Percentiles rank a stretch among this genome's conserved stretches.
Evolutionary conservation across 2,888 invertebrate species (phyloP).

Genomic region (Linyphia triangularis): DNA sequence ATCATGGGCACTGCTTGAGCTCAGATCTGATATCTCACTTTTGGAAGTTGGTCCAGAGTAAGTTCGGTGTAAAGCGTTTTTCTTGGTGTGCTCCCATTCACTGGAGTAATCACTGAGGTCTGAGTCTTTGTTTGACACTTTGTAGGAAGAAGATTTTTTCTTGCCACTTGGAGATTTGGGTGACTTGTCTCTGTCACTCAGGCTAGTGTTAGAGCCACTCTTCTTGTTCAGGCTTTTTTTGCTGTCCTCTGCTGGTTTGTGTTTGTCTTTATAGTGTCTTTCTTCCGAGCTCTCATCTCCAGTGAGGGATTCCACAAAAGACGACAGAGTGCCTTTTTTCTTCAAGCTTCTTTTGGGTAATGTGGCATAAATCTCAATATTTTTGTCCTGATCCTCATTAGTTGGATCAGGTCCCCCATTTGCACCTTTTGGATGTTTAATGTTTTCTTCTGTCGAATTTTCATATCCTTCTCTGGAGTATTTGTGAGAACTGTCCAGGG

Average conservation of each 20-base stretch:
- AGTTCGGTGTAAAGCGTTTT: constrained; percentile 57
- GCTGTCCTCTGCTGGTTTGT: constrained; percentile 39
- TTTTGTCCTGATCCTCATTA: constrained; percentile 47
- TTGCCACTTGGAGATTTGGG: constrained; percentile 52
- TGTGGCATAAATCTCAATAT: constrained; percentile 90
- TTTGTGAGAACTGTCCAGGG: constrained; percentile 13
- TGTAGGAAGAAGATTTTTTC: constrained; percentile 40
- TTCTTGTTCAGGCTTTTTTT: background rate
- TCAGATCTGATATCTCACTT: constrained; percentile 63
- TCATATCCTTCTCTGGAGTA: constrained; percentile 28
- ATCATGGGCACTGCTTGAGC: constrained; percentile 41
- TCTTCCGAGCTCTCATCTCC: constrained; percentile 70
- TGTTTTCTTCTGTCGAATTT: constrained; percentile 20
- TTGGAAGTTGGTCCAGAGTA: constrained; percentile 70
- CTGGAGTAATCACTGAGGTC: constrained; percentile 72
- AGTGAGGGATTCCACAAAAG: constrained; percentile 69
- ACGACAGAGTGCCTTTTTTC: constrained; percentile 83
- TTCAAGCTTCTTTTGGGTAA: constrained; percentile 84
- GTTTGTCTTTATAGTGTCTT: constrained; percentile 39
- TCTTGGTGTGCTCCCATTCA: constrained; percentile 72
- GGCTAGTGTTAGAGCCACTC: constrained; percentile 1
- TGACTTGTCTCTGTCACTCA: constrained; percentile 34
- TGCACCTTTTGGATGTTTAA: constrained; percentile 3
- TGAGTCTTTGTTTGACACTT: constrained; percentile 59
- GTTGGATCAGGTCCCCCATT: background rate